A percentile compares a stretch with the other conserved stretches of the same genome.
phyloP scores from a whole-genome alignment of 2,113 vertebrate genomes.

The Mobula hypostoma region DNA sequence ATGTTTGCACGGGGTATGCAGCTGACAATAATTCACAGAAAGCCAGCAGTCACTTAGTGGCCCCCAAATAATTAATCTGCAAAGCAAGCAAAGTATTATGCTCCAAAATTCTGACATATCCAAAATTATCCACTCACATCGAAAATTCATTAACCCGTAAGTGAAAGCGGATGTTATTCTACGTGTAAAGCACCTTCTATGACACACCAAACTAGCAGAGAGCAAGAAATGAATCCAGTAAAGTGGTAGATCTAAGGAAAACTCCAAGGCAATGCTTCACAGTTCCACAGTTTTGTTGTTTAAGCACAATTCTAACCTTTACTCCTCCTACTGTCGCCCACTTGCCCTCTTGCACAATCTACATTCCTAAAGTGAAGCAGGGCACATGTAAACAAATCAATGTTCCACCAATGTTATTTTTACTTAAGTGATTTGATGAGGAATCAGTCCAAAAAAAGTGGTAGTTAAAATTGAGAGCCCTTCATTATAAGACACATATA shows the following conservation, averaged over 20 bases:
- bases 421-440: neutral
- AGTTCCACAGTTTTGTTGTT: neutral
- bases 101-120: neutral
- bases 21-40: conserved; percentile 1
- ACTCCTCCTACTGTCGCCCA: neutral
- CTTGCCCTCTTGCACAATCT: neutral
- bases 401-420: neutral
- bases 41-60: neutral
- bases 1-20: neutral
- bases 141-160: neutral
- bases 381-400: neutral
- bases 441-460: too few species aligned
- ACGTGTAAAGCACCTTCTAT: neutral
- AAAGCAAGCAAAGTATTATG: neutral
- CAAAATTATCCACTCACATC: neutral
- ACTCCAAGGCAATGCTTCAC: neutral
- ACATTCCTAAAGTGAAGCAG: neutral
- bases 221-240: neutral
- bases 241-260: neutral
- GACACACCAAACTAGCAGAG: neutral
- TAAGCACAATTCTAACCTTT: neutral
- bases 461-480: too few species aligned
- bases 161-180: neutral
- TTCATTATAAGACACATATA: too few species aligned
- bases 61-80: neutral